Base-by-base conservation (phyloP, 2,888 invertebrate genomes). In the Phalangium opilio region DNA sequence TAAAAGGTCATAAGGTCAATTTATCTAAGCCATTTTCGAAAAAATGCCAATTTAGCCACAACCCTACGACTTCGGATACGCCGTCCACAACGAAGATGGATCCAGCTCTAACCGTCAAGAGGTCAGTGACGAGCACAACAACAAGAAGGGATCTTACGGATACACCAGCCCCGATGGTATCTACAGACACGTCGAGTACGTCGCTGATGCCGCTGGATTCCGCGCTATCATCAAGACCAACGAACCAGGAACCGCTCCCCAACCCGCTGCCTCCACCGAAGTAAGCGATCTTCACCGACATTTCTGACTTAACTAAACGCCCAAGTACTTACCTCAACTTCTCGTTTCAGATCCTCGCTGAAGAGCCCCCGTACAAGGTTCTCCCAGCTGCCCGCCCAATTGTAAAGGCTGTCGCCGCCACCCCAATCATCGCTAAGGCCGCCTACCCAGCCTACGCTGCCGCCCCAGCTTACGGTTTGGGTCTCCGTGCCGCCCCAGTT, bases 61-160 rank as follows among this genome's bases (percentile, higher is more conserved):
- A 32, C 45, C 45, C 4, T 45, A 45, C 45, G 39, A 45, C 17
- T 45, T 45, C 40, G 45, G 45, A 12, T 45, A 45, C 21, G 39
- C 36, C 11, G 39, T 45, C 21, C 38, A 40, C 39, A 41, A 45
- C 32, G 45, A 45, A 12, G 36, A 45, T 21, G 45, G 45, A 19
- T 32, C 36, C 27, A 36, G 41, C 14, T 39, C 36, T 7, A 39
- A 33, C 15, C 45, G 40, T 4, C 45, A 45, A 20, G 45, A 45
- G 14, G 21, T 39, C 3, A 33, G 40, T 8, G 45, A 45, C 20
- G 40, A 40, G 14, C 40, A 45, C 40, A 39, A 39, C 39, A 41
- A 15, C 14, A 45, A 45, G 45, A 36, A 45, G 39, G 45, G 45
- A 14, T 45, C 45, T 5, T 45, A 45, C 15, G 39, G 40, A 18